A percentile compares a stretch with the other conserved stretches of the same genome.
Conservation (phyloP, 1,140 invertebrate species). For the Cotesia glomerata region DNA sequence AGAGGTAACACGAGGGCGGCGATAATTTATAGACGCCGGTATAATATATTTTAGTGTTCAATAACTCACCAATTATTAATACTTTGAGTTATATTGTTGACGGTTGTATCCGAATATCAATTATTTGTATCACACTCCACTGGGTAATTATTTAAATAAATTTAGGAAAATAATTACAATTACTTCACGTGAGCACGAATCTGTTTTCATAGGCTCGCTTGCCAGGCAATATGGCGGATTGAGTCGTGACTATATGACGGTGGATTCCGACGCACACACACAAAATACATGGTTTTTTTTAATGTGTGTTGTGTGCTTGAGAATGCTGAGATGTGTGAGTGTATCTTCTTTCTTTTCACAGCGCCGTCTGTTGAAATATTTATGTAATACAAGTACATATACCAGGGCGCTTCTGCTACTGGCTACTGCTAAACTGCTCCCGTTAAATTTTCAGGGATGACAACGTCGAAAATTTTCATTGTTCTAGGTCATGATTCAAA, state of each 20-base stretch:
- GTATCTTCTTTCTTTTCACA: neutral
- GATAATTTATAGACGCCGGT: neutral
- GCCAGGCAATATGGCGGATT: constrained; percentile 50
- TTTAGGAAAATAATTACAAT: constrained; percentile 16
- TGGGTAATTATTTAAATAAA: constrained; percentile 23
- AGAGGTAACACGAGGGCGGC: constrained; percentile 25
- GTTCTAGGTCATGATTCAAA: neutral
- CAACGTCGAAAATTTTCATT: neutral
- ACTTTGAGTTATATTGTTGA: neutral
- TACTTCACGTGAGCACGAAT: constrained; percentile 44
- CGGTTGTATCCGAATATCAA: neutral
- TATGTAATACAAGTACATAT: neutral
- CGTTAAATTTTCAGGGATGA: neutral
- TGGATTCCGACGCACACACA: neutral
- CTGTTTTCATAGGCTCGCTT: constrained; percentile 39
- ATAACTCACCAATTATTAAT: constrained; percentile 22
- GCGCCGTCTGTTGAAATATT: neutral
- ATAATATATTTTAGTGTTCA: constrained; percentile 22
- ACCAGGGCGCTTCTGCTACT: neutral
- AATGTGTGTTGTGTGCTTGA: too few species aligned
- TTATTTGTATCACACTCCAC: neutral
- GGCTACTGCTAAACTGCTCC: too few species aligned
- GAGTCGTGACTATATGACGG: neutral
- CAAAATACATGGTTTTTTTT: too few species aligned
- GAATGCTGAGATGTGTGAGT: neutral